Evolutionary conservation across 2,888 invertebrate genomes (phyloP), one percentile per base, ranked within the genome.

Genomic region (Auanema freiburgensis): DNA sequence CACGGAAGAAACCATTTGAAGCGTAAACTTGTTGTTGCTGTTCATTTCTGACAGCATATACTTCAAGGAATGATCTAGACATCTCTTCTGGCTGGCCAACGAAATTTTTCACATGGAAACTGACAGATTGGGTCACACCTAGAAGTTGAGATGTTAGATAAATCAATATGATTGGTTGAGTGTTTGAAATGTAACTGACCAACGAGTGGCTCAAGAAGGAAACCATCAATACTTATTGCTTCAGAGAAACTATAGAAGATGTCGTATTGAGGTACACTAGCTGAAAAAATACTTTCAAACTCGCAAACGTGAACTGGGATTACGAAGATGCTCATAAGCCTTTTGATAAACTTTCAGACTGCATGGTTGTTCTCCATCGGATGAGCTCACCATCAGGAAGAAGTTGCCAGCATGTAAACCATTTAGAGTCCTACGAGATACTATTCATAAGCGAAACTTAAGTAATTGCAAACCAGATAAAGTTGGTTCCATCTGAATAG

Each of bases 1-100:
- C 71, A 40, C 79, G 71, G 64, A 65, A 79, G 52, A 76, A 63
- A 57, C 76, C 76, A 53, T 67, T 77, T 3, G 76, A 71, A 51
- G 72, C 72, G 42, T 74, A 76, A 11, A 77, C 71, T 56, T 71
- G 69, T 10, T 57, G 46, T 51, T 70, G 69, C 14, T 63, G 33
- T 50, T 65, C 56, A 33, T 69, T 62, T 23, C 73, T 64, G 16
- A 57, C 57, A 4, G 76, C 69, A 49, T 66, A 72, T 49, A 76
- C 63, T 57, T 33, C 43, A 23, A 57, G 61, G 24, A 53, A 62
- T 57, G n/a, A 41, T 43, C 16, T 21, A 42, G 12, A 57, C 57
- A 21, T 16, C 6, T 52, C 59, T 44, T 24, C 41, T 4, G 12
- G 21, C 49, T 41, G 41, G 12, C 49, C 56, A 16, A 18, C 43